phyloP scores from a whole-genome alignment of 2,888 invertebrate species.

The Schizotus pectinicornis region DNA sequence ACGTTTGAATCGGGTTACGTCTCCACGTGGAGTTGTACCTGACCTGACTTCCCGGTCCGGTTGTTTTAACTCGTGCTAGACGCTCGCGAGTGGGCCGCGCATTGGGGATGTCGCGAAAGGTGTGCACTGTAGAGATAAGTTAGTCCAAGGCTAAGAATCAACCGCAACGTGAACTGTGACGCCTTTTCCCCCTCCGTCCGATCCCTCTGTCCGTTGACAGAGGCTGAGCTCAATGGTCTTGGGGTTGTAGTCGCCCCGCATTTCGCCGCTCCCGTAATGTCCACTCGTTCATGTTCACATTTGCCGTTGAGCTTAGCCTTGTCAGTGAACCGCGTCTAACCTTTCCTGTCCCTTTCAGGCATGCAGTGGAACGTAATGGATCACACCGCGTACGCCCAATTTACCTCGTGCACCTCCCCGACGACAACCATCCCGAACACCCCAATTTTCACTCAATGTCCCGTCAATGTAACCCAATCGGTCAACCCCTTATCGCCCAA shows the following conservation, averaged over 20 bases:
- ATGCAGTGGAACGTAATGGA: slow-evolving; percentile 84
- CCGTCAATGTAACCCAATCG: slow-evolving; percentile 3
- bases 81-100: too few species aligned
- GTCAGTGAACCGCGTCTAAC: slow-evolving; percentile 32
- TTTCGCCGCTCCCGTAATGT: slow-evolving; percentile 6
- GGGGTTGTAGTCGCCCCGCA: slow-evolving; percentile 7
- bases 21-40: too few species aligned
- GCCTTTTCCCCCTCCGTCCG: slow-evolving; percentile 9
- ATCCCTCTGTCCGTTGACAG: slow-evolving; percentile 40
- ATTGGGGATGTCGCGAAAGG: background rate
- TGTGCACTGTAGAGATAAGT: slow-evolving; percentile 10
- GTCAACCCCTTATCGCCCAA: slow-evolving; percentile 40
- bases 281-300: slow-evolving; percentile 47
- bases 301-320: slow-evolving; percentile 58
- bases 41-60: too few species aligned
- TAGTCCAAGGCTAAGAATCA: slow-evolving; percentile 52
- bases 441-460: slow-evolving; percentile 7
- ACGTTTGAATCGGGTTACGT: too few species aligned
- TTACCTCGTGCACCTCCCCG: slow-evolving; percentile 66
- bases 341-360: slow-evolving; percentile 62
- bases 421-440: slow-evolving; percentile 48
- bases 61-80: too few species aligned
- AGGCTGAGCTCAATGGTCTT: slow-evolving; percentile 54
- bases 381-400: slow-evolving; percentile 76
- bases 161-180: slow-evolving; percentile 46